A percentile compares a stretch with the other conserved stretches of the same genome.
Evolutionary conservation across 1,140 invertebrate genomes (phyloP).

Genomic region (Hestina assimilis): DNA sequence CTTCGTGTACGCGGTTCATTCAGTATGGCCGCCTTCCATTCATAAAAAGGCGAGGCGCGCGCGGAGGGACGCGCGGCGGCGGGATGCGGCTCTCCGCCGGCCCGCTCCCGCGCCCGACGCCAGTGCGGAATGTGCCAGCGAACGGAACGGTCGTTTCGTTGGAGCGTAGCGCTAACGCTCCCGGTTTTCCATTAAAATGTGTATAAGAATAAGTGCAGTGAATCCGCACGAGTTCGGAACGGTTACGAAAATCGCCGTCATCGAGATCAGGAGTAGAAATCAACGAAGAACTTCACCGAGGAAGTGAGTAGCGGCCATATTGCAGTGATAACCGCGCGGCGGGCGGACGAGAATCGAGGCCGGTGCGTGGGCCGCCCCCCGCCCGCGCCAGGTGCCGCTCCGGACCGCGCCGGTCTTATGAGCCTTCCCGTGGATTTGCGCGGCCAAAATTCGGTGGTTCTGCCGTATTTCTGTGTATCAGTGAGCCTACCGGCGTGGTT

Average conservation of each 20-base stretch:
- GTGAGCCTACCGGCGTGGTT: conserved; percentile 64
- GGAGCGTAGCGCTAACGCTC: conserved; percentile 78
- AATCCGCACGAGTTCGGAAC: conserved; percentile 78
- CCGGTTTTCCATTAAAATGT: conserved; percentile 77
- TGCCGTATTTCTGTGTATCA: conserved; percentile 64
- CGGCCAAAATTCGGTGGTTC: conserved; percentile 71
- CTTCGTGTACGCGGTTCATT: conserved; percentile 80
- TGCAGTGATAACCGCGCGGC: conserved; percentile 78
- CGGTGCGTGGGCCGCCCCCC: conserved; percentile 77
- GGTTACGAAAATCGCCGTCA: conserved; percentile 72
- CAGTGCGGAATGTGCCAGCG: conserved; percentile 80
- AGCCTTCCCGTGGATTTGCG: conserved; percentile 75
- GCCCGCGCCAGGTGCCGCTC: conserved; percentile 75
- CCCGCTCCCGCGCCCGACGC: conserved; percentile 70
- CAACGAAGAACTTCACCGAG: conserved; percentile 77
- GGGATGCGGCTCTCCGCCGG: conserved; percentile 75
- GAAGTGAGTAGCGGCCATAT: conserved; percentile 78
- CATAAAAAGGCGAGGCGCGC: conserved; percentile 84
- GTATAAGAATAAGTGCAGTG: conserved; percentile 79
- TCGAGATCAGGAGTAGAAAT: conserved; percentile 77
- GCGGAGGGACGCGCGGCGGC: conserved; percentile 53
- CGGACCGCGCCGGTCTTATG: conserved; percentile 70
- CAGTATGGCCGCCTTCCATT: conserved; percentile 88
- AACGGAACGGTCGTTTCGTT: conserved; percentile 81
- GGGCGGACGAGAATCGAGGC: conserved; percentile 77